Base-by-base conservation (phyloP, 2,888 invertebrate genomes). In the Dicyrtomina minuta region DNA sequence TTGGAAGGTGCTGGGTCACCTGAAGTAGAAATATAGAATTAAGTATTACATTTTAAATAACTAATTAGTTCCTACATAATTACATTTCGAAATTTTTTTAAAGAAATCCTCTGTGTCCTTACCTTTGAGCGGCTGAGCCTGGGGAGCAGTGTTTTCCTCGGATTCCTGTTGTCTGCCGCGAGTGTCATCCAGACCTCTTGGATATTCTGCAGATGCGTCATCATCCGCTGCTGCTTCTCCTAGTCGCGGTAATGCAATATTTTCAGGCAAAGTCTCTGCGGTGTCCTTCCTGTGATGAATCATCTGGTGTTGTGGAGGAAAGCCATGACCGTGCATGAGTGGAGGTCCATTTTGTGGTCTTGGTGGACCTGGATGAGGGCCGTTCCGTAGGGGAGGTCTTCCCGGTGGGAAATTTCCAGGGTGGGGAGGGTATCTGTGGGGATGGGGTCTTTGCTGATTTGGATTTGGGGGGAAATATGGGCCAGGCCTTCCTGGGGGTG, bases 51-150 rank as follows among this genome's bases (percentile, higher is more conserved):
- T 33, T 33, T 33, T 33, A 5, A 33, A 5, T 33, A 33, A 33
- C 33, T 33, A 10, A 17, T 49, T 3, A 49, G 5, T 49, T 8
- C 3, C 33, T 33, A 8, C 33, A 8, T 3, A 5, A 33, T 8
- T 33, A 33, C 33, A 8, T 33, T n/a, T n/a, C n/a, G n/a, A n/a
- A n/a, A n/a, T n/a, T n/a, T n/a, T n/a, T n/a, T 33, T 33, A 33
- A 33, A 33, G 8, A 33, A 33, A 33, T 33, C 8, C 3, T 33
- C 33, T 33, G 33, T 33, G 33, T 62, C n/a, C n/a, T n/a, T n/a
- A 75, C 75, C 75, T 70, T 72, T 73, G 17, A 75, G 60, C 4
- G 74, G 73, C 44, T 74, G 71, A 6, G 75, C 72, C 33, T 69
- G 65, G 68, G 55, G 20, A 2, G 70, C 51, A 17, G 17, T 51